phyloP scores from a whole-genome alignment of 1,140 invertebrate genomes.

The Dolichoris vasculosae region DNA sequence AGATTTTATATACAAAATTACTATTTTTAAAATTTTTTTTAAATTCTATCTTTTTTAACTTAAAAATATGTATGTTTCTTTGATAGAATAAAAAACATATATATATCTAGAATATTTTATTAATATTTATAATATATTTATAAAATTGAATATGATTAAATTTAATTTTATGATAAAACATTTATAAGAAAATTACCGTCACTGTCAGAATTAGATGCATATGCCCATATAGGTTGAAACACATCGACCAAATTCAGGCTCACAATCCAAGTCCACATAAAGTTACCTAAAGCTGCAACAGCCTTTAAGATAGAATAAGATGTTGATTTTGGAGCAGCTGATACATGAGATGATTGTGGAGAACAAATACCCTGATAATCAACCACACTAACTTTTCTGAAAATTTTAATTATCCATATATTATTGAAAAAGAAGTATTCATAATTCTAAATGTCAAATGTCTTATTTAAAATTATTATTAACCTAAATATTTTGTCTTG shows the following conservation, averaged over 20 bases:
- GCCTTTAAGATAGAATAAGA: conserved; percentile 64
- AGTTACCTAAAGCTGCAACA: conserved; percentile 60
- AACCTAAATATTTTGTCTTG: conserved; percentile 89
- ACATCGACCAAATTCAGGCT: conserved; percentile 69
- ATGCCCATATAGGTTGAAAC: conserved; percentile 66
- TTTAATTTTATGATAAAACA: too few species aligned
- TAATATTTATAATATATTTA: too few species aligned
- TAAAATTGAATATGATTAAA: too few species aligned
- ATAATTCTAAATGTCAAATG: neutral
- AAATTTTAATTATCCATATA: conserved; percentile 38
- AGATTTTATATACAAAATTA: too few species aligned
- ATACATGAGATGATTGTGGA: conserved; percentile 83
- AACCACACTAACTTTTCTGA: conserved; percentile 84
- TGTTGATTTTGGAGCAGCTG: conserved; percentile 75
- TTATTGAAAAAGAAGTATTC: neutral
- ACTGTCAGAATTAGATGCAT: conserved; percentile 67
- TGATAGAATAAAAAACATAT: too few species aligned
- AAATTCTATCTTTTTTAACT: too few species aligned
- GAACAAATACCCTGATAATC: conserved; percentile 93
- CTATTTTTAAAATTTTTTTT: too few species aligned
- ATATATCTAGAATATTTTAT: too few species aligned
- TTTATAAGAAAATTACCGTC: conserved; percentile 63
- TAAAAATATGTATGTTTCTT: too few species aligned
- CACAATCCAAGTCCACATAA: conserved; percentile 67
- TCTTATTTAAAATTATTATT: neutral